These are phyloP conservation scores for Pogonocherus hispidulus DNA, from an alignment of 2,888 invertebrate species.

Conservation along the genomic window DNA sequence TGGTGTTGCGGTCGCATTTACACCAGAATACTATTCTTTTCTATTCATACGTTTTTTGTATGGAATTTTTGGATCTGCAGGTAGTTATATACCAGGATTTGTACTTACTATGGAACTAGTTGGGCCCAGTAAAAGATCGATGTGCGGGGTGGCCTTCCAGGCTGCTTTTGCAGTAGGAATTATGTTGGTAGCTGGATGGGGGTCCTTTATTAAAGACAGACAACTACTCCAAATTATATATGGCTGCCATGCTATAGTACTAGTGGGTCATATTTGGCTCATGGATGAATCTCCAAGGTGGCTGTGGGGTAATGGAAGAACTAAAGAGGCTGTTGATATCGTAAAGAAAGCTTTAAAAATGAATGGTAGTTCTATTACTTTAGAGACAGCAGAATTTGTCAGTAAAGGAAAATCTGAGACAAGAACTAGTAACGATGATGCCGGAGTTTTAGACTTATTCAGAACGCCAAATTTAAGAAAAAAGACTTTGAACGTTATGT, in stretches of 20 bases:
- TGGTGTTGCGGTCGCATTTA: conserved; percentile 78
- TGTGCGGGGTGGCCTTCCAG: conserved; percentile 86
- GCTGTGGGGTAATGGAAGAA: conserved; percentile 87
- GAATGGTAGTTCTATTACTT: conserved; percentile 75
- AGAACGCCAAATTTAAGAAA: conserved; percentile 83
- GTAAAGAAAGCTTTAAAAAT: conserved; percentile 82
- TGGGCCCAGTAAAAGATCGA: conserved; percentile 83
- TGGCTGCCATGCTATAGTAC: conserved; percentile 80
- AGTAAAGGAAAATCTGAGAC: conserved; percentile 72
- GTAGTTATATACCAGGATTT: conserved; percentile 76
- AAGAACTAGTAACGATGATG: conserved; percentile 68
- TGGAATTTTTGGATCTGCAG: conserved; percentile 85
- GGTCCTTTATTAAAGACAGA: conserved; percentile 80
- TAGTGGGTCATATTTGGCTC: conserved; percentile 88
- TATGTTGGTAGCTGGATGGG: conserved; percentile 88
- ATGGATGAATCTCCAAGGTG: conserved; percentile 92
- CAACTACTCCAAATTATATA: conserved; percentile 83
- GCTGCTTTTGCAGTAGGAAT: conserved; percentile 84
- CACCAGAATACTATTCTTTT: conserved; percentile 83
- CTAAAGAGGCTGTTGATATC: conserved; percentile 81
- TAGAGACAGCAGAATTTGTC: conserved; percentile 78
- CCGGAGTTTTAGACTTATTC: conserved; percentile 81
- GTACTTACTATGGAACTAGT: conserved; percentile 87
- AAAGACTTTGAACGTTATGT: conserved; percentile 84
- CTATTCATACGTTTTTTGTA: conserved; percentile 73